These are phyloP conservation scores for Proteles cristata DNA, from an alignment of 2,113 vertebrate species.

Conservation along the genomic window DNA sequence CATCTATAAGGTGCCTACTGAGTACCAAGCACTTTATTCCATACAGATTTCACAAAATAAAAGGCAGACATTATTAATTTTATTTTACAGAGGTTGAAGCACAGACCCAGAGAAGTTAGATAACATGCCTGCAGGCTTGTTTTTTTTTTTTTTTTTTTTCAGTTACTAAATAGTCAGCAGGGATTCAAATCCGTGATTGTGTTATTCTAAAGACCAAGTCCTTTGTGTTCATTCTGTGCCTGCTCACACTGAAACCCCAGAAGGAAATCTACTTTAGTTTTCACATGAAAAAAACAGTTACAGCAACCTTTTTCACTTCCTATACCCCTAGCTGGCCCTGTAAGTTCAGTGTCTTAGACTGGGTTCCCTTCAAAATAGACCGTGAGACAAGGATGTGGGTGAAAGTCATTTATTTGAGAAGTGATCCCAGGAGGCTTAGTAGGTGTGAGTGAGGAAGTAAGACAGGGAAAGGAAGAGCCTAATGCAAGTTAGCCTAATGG, in stretches of 20 bases:
- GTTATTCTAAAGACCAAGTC: background rate
- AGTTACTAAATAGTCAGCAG: background rate
- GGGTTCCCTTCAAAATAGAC: background rate
- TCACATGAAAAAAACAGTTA: background rate
- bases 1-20: background rate
- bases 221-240: background rate
- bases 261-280: background rate
- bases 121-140: background rate
- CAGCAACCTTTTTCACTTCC: background rate
- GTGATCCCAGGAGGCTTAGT: background rate
- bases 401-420: background rate
- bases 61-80: background rate
- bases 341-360: background rate
- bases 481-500: background rate
- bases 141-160: background rate
- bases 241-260: background rate
- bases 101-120: background rate
- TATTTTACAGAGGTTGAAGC: background rate
- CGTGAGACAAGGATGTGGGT: background rate
- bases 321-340: background rate
- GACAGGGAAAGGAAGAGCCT: background rate
- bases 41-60: background rate
- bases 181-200: background rate
- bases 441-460: background rate
- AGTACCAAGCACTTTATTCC: background rate